These are phyloP conservation scores for Catharus bicknelli DNA, from an alignment of 2,113 vertebrate species.

Conservation along the genomic window DNA sequence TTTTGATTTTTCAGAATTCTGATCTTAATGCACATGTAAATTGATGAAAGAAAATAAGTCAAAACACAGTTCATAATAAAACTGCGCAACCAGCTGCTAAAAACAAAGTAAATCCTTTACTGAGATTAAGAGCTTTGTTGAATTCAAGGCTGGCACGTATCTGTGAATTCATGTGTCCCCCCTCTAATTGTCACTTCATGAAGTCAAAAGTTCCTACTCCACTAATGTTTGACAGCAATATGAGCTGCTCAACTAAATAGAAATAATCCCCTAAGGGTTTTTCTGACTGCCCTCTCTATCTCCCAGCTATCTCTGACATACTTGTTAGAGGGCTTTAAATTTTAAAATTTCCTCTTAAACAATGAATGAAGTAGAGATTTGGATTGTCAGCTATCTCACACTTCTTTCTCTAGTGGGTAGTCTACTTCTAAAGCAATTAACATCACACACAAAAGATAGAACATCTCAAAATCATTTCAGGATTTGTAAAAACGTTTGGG, in stretches of 20 bases:
- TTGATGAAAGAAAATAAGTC: not conserved
- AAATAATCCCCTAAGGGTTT: not conserved
- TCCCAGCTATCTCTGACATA: not conserved
- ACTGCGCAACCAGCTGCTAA: not conserved
- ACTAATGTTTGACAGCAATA: constrained; percentile 23
- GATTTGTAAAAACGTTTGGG: not conserved
- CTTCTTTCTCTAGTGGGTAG: not conserved
- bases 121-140: not conserved
- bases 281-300: not conserved
- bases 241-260: not conserved
- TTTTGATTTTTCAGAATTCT: not conserved
- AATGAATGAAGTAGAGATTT: not conserved
- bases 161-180: not conserved
- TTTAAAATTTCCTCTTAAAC: constrained; percentile 9
- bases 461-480: not conserved
- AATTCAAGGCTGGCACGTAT: not conserved
- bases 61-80: not conserved
- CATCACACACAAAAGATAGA: not conserved
- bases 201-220: constrained; percentile 2
- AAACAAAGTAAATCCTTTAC: not conserved
- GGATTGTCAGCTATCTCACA: not conserved
- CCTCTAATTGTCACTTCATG: not conserved
- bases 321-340: not conserved
- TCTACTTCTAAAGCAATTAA: constrained; percentile 22
- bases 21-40: not conserved